phyloP scores from a whole-genome alignment of 2,888 invertebrate species.

The Mycalesis mineus region DNA sequence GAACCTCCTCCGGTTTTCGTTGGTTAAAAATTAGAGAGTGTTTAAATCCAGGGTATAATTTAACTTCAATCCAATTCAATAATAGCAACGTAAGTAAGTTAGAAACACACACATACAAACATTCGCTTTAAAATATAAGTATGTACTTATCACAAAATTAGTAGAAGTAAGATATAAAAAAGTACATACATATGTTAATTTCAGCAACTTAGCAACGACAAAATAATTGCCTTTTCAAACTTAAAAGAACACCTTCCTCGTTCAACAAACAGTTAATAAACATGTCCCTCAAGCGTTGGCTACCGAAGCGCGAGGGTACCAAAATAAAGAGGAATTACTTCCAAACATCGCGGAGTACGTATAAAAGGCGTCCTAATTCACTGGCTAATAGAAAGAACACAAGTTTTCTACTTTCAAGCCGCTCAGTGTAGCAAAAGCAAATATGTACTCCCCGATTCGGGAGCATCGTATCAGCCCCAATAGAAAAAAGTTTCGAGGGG shows the following conservation, averaged over 20 bases:
- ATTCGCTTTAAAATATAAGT: too few species aligned
- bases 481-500: constrained; percentile 12
- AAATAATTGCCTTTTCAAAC: not conserved
- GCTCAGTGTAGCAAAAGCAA: constrained; percentile 27
- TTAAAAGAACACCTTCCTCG: not conserved
- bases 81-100: too few species aligned
- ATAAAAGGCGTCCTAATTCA: constrained; percentile 30
- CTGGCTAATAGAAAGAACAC: constrained; percentile 30
- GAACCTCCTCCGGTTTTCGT: too few species aligned
- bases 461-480: constrained; percentile 18
- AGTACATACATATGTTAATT: too few species aligned
- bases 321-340: constrained; percentile 24
- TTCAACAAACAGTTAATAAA: not conserved
- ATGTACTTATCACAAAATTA: too few species aligned
- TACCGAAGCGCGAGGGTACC: constrained; percentile 17
- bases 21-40: too few species aligned
- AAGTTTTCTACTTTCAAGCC: constrained; percentile 26
- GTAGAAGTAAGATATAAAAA: too few species aligned
- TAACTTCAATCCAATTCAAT: too few species aligned
- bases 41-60: too few species aligned
- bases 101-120: too few species aligned
- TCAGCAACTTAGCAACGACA: too few species aligned
- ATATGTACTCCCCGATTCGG: constrained; percentile 29
- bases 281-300: constrained; percentile 8
- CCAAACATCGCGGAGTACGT: constrained; percentile 19